Evolutionary conservation across 2,888 invertebrate species (phyloP), one percentile per base, ranked within the genome.

Genomic region (Drosophila barbarae): DNA sequence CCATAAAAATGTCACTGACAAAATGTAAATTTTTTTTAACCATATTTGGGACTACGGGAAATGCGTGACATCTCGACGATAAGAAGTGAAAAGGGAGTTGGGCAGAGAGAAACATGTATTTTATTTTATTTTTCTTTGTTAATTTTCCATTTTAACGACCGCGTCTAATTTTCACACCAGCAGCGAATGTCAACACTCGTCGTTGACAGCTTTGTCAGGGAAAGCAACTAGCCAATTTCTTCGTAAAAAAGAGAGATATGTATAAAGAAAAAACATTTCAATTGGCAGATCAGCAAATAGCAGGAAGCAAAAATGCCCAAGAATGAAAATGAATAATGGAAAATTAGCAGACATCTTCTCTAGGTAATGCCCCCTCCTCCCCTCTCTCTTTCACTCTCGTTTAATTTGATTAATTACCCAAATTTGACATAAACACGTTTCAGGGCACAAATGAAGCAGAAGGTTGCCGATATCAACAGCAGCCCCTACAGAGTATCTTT

Each of bases 341-440:
- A 71, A 75, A 73, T 66, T 53, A 52, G 61, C 51, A 41, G 59
- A 42, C 52, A 66, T 15, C 60, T 61, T 5, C 47, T 49, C 58
- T 61, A 38, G 42, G 44, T 54, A 53, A 18, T 10, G 42, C 42
- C 10, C 15, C 39, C 32, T 34, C 5, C 23, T 3, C 23, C 23
- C 2, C 23, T 23, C 3, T 5, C 41, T 51, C 60, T 54, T 55
- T 71, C 44, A 32, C 64, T 64, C 63, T 52, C 64, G 36, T 64
- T 58, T 53, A 44, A 59, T 61, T 76, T 78, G 83, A 78, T 78
- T 78, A 82, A 78, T 78, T 82, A 66, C 63, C 39, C 36, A 35
- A 79, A 74, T 79, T 72, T 65, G 74, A 72, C 81, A 73, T 69
- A 71, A 74, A 84, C 84, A 80, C 75, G 77, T 84, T 83, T 77